Percentiles rank a stretch among this genome's conserved stretches.
These are phyloP conservation scores for Carlito syrichta DNA, from an alignment of 2,113 vertebrate species.

Conservation along the genomic window DNA sequence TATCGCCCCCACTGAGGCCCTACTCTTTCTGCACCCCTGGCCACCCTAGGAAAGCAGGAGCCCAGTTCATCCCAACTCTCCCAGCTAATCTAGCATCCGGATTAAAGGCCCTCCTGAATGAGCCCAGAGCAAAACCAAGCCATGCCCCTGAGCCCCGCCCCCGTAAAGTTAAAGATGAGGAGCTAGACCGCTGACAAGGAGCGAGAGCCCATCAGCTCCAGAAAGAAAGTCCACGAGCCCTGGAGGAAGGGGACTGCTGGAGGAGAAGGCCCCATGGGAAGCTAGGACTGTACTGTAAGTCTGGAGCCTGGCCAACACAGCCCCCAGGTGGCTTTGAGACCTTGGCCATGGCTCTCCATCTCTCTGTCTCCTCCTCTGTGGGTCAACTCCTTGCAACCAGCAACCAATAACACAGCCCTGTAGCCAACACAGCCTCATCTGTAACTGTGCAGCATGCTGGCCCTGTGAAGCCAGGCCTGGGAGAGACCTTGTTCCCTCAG, in stretches of 20 bases:
- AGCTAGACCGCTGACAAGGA: background rate
- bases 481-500: background rate
- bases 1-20: too few species aligned
- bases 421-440: background rate
- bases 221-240: background rate
- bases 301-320: background rate
- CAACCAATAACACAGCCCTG: fast-evolving
- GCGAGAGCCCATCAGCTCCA: background rate
- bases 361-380: background rate
- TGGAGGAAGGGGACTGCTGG: background rate
- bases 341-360: background rate
- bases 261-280: background rate
- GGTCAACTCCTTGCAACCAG: background rate
- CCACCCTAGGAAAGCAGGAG: background rate
- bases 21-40: background rate
- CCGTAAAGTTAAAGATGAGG: background rate
- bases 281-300: fast-evolving
- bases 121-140: background rate
- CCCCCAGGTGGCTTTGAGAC: background rate
- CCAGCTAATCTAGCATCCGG: background rate
- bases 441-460: too few species aligned
- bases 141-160: background rate
- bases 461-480: too few species aligned
- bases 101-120: background rate
- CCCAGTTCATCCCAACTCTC: background rate